Base-by-base conservation (phyloP, 2,113 vertebrate genomes). In the Nothobranchius furzeri region DNA sequence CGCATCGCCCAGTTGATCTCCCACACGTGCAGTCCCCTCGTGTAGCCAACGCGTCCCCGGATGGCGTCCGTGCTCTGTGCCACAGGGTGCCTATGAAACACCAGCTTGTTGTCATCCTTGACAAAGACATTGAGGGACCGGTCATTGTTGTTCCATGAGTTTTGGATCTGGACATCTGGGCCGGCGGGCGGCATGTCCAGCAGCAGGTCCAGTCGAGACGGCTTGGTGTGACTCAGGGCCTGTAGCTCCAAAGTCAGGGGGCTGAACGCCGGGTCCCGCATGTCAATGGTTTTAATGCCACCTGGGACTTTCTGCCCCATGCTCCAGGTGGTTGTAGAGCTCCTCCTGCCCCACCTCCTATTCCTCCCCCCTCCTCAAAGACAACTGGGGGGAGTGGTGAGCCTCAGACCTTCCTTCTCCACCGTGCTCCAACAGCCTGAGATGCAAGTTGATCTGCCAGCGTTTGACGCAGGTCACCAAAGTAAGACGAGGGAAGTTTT, bases 261-360 rank as follows among this genome's bases (percentile, higher is more conserved):
- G 56, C 96, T 89, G 92, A 96, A 98, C 0, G 95, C 92, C 9
- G 96, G 94, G 89, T 98, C 96, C 83, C 95, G 92, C 95, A 99
- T 98, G 82, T 98, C 98, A 89, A 99, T 96, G 0, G 96, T 98
- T 92, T 98, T 98, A 66, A 99, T 96, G 46, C 98, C 98, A 46
- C 96, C 97, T 0, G 98, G 96, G 88, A 99, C 96, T 87, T 98
- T 99, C 89, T 99, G 96, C 82, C 97, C 98, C 98, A 99, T 99
- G n/a, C 86, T 90, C 89, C 50, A 90, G 81, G 64, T 82, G 53
- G 76, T 68, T 85, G 56, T 57, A 66, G 47, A 50, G 78, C 67
- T 68, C 47, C 54, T 65, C 40, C 67, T 25, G 75, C 69, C 64
- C 68, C 48, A 64, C 61, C 48, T 56, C 53, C 25, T 56, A 11